A percentile compares a stretch with the other conserved stretches of the same genome.
These are phyloP conservation scores for Microcebus griseorufus DNA, from an alignment of 2,113 vertebrate species.

Conservation along the genomic window DNA sequence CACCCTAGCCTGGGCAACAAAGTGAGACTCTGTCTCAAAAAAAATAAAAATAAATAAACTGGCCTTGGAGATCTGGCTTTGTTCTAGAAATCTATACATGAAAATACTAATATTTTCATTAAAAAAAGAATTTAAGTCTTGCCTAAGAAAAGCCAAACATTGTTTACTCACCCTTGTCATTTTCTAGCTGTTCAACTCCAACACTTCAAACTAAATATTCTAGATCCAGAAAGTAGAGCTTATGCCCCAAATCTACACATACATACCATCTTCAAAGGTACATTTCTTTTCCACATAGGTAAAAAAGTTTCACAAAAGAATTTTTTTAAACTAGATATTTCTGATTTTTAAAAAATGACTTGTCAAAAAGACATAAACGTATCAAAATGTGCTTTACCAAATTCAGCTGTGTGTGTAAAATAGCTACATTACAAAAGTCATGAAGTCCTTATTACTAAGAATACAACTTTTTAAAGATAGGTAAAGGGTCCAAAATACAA, in stretches of 20 bases:
- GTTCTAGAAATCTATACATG: neutral
- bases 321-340: conserved; percentile 8
- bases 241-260: neutral
- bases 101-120: neutral
- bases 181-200: neutral
- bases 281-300: neutral
- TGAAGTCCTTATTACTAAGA: neutral
- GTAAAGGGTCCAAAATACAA: neutral
- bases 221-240: neutral
- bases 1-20: no score
- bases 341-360: neutral
- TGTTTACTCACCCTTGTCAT: neutral
- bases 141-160: conserved; percentile 2
- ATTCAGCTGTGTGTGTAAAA: neutral
- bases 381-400: conserved; percentile 9
- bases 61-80: conserved; percentile 20
- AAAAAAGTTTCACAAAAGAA: neutral
- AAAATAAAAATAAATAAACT: neutral
- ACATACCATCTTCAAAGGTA: conserved; percentile 10
- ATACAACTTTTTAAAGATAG: neutral
- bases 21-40: no score
- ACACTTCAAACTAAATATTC: neutral
- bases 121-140: conserved; percentile 10
- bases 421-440: neutral
- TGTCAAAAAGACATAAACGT: conserved; percentile 21